A percentile compares a stretch with the other conserved stretches of the same genome.
These are phyloP conservation scores for Catocala fraxini DNA, from an alignment of 2,888 invertebrate species.

Conservation along the genomic window DNA sequence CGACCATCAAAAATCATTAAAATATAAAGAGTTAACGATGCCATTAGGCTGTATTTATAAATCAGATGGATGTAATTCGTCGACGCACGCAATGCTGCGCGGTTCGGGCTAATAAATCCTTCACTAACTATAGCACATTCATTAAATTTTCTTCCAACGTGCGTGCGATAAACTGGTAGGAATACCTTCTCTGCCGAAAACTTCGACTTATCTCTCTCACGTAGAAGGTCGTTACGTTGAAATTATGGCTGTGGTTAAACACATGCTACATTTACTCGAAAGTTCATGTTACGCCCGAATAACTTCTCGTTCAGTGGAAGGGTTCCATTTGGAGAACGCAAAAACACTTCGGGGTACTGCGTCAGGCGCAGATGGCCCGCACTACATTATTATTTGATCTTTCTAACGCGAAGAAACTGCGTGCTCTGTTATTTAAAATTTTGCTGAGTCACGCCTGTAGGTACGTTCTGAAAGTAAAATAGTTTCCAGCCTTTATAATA, in stretches of 20 bases:
- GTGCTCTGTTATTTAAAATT: slow-evolving; percentile 17
- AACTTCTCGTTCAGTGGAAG: slow-evolving; percentile 76
- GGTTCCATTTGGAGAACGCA: slow-evolving; percentile 61
- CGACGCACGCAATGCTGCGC: slow-evolving; percentile 53
- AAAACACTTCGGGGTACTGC: slow-evolving; percentile 61
- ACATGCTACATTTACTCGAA: slow-evolving; percentile 86
- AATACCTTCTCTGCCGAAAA: slow-evolving; percentile 77
- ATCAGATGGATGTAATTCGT: slow-evolving; percentile 56
- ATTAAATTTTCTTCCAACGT: slow-evolving; percentile 84
- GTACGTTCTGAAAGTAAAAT: neutral
- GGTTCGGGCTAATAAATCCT: slow-evolving; percentile 66
- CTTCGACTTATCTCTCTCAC: slow-evolving; percentile 85
- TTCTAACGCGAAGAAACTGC: slow-evolving; percentile 23
- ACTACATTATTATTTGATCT: slow-evolving; percentile 54
- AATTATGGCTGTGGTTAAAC: slow-evolving; percentile 85
- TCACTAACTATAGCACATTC: slow-evolving; percentile 72
- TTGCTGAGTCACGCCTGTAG: neutral
- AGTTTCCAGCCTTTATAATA: neutral
- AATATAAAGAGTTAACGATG: slow-evolving; percentile 65
- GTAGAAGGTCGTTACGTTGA: slow-evolving; percentile 82
- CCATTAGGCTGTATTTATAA: slow-evolving; percentile 66
- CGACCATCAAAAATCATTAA: slow-evolving; percentile 56
- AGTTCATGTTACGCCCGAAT: slow-evolving; percentile 82
- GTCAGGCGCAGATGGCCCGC: slow-evolving; percentile 53
- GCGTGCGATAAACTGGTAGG: slow-evolving; percentile 79